Evolutionary conservation across 2,113 vertebrate genomes (phyloP).

Genomic region (Plotosus lineatus): DNA sequence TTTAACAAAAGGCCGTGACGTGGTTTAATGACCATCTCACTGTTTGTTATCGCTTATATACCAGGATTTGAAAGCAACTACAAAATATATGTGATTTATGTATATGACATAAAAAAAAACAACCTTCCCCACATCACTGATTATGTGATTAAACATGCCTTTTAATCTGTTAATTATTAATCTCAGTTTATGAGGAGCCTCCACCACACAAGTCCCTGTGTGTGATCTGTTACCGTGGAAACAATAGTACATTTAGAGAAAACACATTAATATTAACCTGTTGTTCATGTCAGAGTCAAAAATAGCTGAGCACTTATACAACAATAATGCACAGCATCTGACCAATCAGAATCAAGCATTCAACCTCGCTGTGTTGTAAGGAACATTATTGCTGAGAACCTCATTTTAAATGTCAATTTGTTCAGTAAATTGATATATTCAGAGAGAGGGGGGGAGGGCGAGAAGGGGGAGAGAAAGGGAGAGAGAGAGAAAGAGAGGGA

Average conservation of each 20-base stretch:
- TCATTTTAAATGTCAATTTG: slow-evolving; percentile 49
- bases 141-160: neutral
- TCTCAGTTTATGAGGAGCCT: neutral
- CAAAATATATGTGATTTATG: too few relatives aligned
- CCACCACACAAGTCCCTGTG: neutral
- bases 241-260: neutral
- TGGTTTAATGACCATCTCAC: too few relatives aligned
- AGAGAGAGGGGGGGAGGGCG: slow-evolving; percentile 28
- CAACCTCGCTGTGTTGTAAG: neutral
- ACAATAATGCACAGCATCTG: neutral
- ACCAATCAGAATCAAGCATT: neutral
- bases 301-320: neutral
- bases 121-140: neutral
- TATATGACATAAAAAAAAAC: too few relatives aligned
- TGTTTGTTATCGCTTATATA: too few relatives aligned
- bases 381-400: slow-evolving; percentile 20
- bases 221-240: neutral
- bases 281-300: neutral
- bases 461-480: too few relatives aligned
- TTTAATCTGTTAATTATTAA: neutral
- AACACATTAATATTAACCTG: neutral
- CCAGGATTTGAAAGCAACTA: too few relatives aligned
- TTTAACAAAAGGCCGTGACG: too few relatives aligned
- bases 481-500: slow-evolving; percentile 28
- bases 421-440: slow-evolving; percentile 51